Evolutionary conservation across 2,113 vertebrate genomes (phyloP), one percentile per base, ranked within the genome.

Genomic region (Pangasianodon hypophthalmus): DNA sequence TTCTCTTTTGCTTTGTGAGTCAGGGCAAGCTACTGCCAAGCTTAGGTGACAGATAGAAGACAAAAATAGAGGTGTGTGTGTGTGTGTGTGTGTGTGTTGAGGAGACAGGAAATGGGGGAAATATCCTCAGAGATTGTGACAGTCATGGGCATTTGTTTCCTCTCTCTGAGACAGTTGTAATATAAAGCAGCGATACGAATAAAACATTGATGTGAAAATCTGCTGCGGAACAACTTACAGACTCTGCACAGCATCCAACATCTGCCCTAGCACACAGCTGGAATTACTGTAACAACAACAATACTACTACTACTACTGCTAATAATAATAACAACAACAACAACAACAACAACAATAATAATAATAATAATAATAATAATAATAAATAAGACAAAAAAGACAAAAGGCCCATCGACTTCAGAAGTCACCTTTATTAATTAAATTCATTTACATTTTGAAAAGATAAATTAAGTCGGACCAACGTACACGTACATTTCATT

Each of bases 361-460:
- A 83, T 83, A 83, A 83, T 58, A 83, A 83, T 83, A 58, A 83
- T 83, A 41, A 84, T 26, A 62, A 84, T 60, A 44, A 84, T 44
- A 54, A 54, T n/a, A 37, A 6, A 44, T 87, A 37, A 37, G 37
- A 37, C 37, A 37, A 58, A 81, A 18, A 80, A 83, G 11, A 83
- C 82, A 62, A 26, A 84, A 46, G 11, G 21, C 37, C 29, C 21
- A n/a, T 0, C 29, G 82, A 84, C 82, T 44, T 84, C 4, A 46
- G 32, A 86, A 95, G 94, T 95, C 90, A 94, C 94, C 96, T 96
- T 96, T 96, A 96, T 96, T 96, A 96, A 95, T 95, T 94, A 95
- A 96, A 94, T 94, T 95, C 94, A 95, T 96, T 94, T 96, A 96
- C 95, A 96, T 92, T 95, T 96, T 89, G 92, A 95, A 96, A 96